Evolutionary conservation across 1,140 invertebrate genomes (phyloP).

Genomic region (Achroia grisella): DNA sequence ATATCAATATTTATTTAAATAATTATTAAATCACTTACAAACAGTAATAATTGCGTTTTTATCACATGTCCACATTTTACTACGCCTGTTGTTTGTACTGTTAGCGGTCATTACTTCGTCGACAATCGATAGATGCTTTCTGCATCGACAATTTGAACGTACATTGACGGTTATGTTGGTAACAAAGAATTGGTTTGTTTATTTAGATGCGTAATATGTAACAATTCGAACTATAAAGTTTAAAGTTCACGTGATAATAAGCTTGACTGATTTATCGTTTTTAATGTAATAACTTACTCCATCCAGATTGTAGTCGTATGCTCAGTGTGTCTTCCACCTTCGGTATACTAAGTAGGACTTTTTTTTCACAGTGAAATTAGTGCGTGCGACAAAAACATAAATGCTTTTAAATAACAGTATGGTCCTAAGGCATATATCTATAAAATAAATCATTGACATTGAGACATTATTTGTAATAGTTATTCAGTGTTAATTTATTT

Average conservation of each 20-base stretch:
- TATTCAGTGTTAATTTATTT: too few species aligned
- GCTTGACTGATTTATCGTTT: constrained; percentile 5
- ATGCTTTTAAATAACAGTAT: too few species aligned
- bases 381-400: too few species aligned
- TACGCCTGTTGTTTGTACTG: constrained; percentile 15
- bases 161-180: constrained; percentile 10
- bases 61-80: neutral
- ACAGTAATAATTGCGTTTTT: constrained; percentile 5
- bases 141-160: too few species aligned
- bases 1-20: too few species aligned
- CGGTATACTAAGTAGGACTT: too few species aligned
- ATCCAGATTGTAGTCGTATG: constrained; percentile 11
- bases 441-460: too few species aligned
- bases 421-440: too few species aligned
- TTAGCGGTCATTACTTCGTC: constrained; percentile 32
- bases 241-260: constrained; percentile 14
- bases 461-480: too few species aligned
- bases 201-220: constrained; percentile 12
- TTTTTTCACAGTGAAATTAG: too few species aligned
- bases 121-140: too few species aligned
- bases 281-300: constrained; percentile 14
- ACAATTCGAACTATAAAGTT: constrained; percentile 5
- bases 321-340: neutral
- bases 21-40: too few species aligned
- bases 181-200: neutral